These are phyloP conservation scores for Semicossyphus pulcher DNA, from an alignment of 2,113 vertebrate genomes.

Conservation along the genomic window DNA sequence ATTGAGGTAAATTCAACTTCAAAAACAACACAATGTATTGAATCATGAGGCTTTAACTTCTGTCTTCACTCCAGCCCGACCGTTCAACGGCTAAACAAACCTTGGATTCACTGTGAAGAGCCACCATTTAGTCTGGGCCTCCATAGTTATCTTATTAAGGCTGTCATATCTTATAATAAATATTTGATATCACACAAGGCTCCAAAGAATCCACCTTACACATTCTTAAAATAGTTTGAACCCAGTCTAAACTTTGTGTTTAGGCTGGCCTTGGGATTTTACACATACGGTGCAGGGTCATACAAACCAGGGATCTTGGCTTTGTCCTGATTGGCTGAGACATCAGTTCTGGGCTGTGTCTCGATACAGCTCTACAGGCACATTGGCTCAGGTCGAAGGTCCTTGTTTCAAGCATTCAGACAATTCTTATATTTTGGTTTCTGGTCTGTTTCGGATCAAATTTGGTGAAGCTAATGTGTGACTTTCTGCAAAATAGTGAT, in stretches of 20 bases:
- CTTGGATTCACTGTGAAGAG: constrained; percentile 15
- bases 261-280: constrained; percentile 7
- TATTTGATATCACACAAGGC: neutral
- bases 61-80: constrained; percentile 19
- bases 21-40: constrained; percentile 36
- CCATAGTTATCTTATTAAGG: constrained; percentile 33
- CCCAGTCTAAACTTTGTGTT: constrained; percentile 7
- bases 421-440: neutral
- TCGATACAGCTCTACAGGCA: too few species aligned
- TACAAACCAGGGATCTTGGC: neutral
- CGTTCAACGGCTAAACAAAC: constrained; percentile 42
- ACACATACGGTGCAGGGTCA: constrained; percentile 9
- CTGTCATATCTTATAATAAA: constrained; percentile 27
- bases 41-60: constrained; percentile 28
- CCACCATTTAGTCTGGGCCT: constrained; percentile 14
- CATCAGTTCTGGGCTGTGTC: too few species aligned
- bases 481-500: constrained; percentile 11
- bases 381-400: too few species aligned
- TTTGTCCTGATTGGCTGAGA: constrained; percentile 10
- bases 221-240: neutral
- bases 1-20: constrained; percentile 25
- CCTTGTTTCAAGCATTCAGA: constrained; percentile 11
- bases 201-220: neutral
- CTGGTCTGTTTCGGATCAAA: too few species aligned
- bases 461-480: constrained; percentile 12